These are phyloP conservation scores for Forbesichthys papilliferus DNA, from an alignment of 2,113 vertebrate genomes.

Conservation along the genomic window DNA sequence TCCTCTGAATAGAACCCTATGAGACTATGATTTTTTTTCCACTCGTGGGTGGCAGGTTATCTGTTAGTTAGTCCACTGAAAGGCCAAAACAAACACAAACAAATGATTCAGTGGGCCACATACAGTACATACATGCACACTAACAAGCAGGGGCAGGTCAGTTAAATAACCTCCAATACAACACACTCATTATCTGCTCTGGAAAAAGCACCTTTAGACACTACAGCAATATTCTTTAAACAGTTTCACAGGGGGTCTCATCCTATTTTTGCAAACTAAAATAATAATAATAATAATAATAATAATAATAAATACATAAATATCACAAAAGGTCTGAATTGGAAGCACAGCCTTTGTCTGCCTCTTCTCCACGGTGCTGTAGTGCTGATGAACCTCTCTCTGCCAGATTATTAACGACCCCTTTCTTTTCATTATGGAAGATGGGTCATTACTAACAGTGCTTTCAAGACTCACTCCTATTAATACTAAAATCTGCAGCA, in stretches of 20 bases:
- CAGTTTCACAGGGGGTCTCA: no score
- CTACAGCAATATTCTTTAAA: background rate
- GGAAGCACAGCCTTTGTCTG: constrained; percentile 4
- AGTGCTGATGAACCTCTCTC: constrained; percentile 5
- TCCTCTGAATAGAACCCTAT: constrained; percentile 42
- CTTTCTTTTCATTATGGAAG: constrained; percentile 51
- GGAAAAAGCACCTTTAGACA: no score
- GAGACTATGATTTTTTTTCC: constrained; percentile 44
- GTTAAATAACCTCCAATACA: no score
- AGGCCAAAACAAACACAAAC: constrained; percentile 5
- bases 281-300: no score
- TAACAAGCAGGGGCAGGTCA: no score
- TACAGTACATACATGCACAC: no score
- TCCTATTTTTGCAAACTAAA: no score
- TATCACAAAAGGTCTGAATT: constrained; percentile 10
- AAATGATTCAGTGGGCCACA: no score
- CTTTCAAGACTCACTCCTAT: constrained; percentile 55
- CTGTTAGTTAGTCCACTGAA: constrained; percentile 46
- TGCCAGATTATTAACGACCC: constrained; percentile 33
- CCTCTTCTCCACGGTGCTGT: background rate
- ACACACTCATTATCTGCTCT: no score
- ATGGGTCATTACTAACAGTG: constrained; percentile 53
- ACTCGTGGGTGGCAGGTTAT: constrained; percentile 60
- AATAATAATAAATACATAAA: no score
- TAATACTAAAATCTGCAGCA: constrained; percentile 57